Percentiles rank a stretch among this genome's conserved stretches.
Conservation (phyloP, 2,888 invertebrate species). For the Temnothorax ravouxi region DNA sequence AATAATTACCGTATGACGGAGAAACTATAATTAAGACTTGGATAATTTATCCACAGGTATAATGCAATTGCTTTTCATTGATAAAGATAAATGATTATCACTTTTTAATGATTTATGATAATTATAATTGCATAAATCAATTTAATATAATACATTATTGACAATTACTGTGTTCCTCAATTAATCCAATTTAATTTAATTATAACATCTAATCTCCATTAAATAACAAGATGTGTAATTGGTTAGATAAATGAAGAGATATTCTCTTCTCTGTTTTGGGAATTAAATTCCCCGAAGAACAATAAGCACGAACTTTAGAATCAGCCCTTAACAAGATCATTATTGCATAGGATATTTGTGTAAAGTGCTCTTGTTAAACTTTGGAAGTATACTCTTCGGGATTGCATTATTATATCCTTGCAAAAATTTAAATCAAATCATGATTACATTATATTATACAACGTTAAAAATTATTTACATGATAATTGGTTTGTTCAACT, state of each 20-base stretch:
- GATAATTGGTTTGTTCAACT: background rate
- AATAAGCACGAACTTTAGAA: constrained; percentile 34
- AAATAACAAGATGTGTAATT: background rate
- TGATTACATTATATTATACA: background rate
- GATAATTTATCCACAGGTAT: background rate
- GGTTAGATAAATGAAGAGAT: constrained; percentile 15
- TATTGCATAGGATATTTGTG: constrained; percentile 9
- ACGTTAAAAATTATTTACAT: background rate
- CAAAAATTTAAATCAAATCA: constrained; percentile 14
- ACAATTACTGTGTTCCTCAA: background rate
- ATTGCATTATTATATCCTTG: background rate
- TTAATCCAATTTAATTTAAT: background rate
- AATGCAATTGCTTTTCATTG: background rate
- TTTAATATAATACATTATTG: background rate
- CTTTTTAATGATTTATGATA: constrained; percentile 10
- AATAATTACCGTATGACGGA: background rate
- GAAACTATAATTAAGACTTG: background rate
- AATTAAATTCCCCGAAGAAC: constrained; percentile 34
- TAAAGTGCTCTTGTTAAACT: constrained; percentile 20
- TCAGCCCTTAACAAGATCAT: constrained; percentile 13
- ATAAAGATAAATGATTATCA: background rate
- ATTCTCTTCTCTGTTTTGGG: constrained; percentile 30
- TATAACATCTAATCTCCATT: constrained; percentile 7
- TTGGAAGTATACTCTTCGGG: background rate
- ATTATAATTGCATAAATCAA: background rate